phyloP scores from a whole-genome alignment of 1,140 invertebrate genomes.

The Bombus waltoni region DNA sequence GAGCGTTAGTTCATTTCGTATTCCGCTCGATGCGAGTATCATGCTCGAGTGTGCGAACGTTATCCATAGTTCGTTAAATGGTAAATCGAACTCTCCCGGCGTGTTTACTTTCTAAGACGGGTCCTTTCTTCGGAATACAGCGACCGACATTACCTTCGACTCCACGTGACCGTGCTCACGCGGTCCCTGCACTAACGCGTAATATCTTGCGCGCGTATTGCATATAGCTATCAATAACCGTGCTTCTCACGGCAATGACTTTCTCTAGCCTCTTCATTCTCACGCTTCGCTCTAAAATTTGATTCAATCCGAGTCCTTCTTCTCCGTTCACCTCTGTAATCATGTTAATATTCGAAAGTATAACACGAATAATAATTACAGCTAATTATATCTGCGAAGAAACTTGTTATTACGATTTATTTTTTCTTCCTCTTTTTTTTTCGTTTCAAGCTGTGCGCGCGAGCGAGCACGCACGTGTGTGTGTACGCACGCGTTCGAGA shows the following conservation, averaged over 20 bases:
- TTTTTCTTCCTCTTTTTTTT: background rate
- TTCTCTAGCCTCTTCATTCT: conserved; percentile 44
- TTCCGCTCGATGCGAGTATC: background rate
- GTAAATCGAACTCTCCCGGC: background rate
- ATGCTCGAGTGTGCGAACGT: conserved; percentile 12
- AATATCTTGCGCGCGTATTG: background rate
- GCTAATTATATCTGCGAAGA: background rate
- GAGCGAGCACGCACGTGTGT: background rate
- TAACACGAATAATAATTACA: background rate
- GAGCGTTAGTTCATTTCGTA: background rate
- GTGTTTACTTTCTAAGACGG: background rate
- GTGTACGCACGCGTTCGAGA: background rate
- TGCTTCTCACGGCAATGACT: conserved; percentile 38
- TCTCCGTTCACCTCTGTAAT: background rate
- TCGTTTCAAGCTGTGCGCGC: too few relatives aligned
- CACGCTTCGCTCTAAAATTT: conserved; percentile 47
- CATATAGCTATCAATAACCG: conserved; percentile 29
- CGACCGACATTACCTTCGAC: conserved; percentile 33
- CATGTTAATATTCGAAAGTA: background rate
- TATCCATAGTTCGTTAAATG: conserved; percentile 30
- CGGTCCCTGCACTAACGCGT: background rate
- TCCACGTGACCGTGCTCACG: conserved; percentile 44
- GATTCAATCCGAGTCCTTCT: conserved; percentile 6
- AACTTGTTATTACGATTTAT: background rate
- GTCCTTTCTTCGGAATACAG: background rate